phyloP scores from a whole-genome alignment of 2,113 vertebrate genomes.

The Nycticebus coucang region DNA sequence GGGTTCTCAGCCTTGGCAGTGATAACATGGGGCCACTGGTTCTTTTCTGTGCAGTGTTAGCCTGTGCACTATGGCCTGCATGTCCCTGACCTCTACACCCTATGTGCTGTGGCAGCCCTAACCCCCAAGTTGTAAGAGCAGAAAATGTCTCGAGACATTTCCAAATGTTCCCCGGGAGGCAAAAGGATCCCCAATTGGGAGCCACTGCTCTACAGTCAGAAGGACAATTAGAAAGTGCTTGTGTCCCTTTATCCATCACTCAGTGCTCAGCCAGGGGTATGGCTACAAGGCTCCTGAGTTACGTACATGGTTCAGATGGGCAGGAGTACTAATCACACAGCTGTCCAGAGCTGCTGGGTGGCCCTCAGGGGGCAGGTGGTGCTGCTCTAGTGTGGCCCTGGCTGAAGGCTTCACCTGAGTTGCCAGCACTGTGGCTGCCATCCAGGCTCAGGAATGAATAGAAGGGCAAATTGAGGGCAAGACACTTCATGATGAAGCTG shows the following conservation, averaged over 20 bases:
- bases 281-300: rapidly evolving
- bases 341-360: rapidly evolving
- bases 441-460: neutral
- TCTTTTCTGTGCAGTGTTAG: too few species aligned
- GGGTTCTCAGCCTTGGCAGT: rapidly evolving
- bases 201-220: too few species aligned
- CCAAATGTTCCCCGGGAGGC: neutral
- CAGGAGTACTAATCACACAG: rapidly evolving
- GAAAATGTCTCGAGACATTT: neutral
- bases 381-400: too few species aligned
- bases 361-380: rapidly evolving
- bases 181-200: neutral
- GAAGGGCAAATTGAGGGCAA: too few species aligned
- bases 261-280: neutral
- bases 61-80: rapidly evolving
- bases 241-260: neutral
- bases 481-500: neutral
- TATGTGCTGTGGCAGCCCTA: neutral
- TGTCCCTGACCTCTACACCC: rapidly evolving
- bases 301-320: neutral
- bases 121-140: neutral
- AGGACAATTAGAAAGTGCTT: neutral
- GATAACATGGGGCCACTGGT: neutral
- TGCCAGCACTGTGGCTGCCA: too few species aligned
- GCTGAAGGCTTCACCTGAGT: too few species aligned